Base-by-base conservation (phyloP, 2,888 invertebrate genomes). In the Leistus spinibarbis region DNA sequence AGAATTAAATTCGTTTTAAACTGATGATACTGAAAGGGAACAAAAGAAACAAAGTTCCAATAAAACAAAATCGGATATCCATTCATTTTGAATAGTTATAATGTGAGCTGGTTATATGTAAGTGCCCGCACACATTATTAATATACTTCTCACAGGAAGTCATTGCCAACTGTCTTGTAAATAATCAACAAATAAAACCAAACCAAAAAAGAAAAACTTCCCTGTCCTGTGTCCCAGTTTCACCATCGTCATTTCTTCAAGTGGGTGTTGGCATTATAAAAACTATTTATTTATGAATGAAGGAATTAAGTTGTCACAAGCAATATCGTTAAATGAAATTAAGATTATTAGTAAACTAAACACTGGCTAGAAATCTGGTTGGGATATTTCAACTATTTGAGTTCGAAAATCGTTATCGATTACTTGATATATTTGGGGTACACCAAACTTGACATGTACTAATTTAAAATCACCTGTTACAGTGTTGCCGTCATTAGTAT, bases 21-120 rank as follows among this genome's bases (percentile, higher is more conserved):
- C 56, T 16, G 13, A 22, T 16, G 17, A 40, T 62, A 69, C 24
- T 22, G n/a, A 13, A 5, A 54, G 54, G 5, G 5, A 53, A n/a
- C n/a, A n/a, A n/a, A n/a, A n/a, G n/a, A n/a, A n/a, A n/a, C n/a
- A n/a, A n/a, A n/a, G n/a, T n/a, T 53, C 54, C 60, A 71, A 23
- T 63, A 71, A 71, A 63, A 71, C 54, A 62, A 62, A 40, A 71
- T 71, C 71, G 71, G 71, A 71, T 63, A 71, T 71, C 71, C 40
- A 19, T 54, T 71, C 24, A 19, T 63, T 71, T 63, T 24, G 64
- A 71, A 71, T 54, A 63, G 40, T 56, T 69, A 71, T 71, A 64
- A 71, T 64, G n/a, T n/a, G n/a, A n/a, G n/a, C n/a, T n/a, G n/a
- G n/a, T n/a, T n/a, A n/a, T n/a, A n/a, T n/a, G n/a, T n/a, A 64